Conservation (phyloP, 2,888 invertebrate species). For the Agriopis marginaria region DNA sequence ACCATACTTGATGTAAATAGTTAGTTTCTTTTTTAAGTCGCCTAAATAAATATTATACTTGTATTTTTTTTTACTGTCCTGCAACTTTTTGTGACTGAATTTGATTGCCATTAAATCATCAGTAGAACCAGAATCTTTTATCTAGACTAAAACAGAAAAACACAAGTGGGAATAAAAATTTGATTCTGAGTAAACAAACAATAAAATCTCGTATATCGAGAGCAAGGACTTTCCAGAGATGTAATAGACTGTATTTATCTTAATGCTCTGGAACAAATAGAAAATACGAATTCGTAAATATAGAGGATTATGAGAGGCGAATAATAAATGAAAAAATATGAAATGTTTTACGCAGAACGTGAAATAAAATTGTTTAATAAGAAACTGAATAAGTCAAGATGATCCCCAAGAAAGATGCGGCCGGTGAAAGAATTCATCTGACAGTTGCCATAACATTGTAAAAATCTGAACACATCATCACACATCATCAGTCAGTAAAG, state of each 20-base stretch:
- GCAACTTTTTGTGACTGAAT: neutral
- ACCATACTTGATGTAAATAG: too few species aligned
- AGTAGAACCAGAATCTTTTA: neutral
- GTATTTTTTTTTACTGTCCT: too few species aligned
- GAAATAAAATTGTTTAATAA: neutral
- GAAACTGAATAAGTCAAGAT: neutral
- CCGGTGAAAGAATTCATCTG: too few species aligned
- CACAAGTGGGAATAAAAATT: conserved; percentile 8
- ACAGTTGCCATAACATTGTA: too few species aligned
- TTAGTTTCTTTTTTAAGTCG: too few species aligned
- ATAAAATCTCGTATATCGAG: conserved; percentile 16
- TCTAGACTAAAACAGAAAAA: neutral
- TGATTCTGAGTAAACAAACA: conserved; percentile 12
- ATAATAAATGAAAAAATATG: conserved; percentile 23
- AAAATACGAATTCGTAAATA: conserved; percentile 14
- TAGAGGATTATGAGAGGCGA: conserved; percentile 15
- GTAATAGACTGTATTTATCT: conserved; percentile 23
- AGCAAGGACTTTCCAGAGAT: conserved; percentile 17
- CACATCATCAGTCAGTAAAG: too few species aligned
- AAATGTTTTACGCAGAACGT: conserved; percentile 1
- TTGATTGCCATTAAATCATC: neutral
- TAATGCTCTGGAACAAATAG: conserved; percentile 17
- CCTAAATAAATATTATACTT: too few species aligned
- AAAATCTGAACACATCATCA: too few species aligned
- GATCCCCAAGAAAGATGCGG: too few species aligned